phyloP scores from a whole-genome alignment of 1,140 invertebrate genomes.

The Metaphire vulgaris region DNA sequence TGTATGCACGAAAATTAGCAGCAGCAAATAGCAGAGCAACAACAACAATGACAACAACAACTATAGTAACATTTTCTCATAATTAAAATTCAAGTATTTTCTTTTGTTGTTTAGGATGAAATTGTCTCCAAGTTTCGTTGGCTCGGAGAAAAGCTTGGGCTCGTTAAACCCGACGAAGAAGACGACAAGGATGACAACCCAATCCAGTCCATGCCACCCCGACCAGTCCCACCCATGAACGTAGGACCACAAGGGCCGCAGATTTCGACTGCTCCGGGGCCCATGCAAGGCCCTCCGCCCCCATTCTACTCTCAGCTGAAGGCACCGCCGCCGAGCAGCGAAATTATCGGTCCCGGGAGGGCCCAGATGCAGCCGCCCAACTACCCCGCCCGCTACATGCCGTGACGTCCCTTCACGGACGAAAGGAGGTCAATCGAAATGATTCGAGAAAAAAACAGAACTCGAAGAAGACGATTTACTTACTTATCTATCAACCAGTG shows the following conservation, averaged over 20 bases:
- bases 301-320: not conserved
- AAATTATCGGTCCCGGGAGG: not conserved
- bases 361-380: not conserved
- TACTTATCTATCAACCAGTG: too few species aligned
- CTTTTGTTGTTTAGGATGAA: conserved; percentile 62
- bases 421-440: too few species aligned
- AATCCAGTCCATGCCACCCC: not conserved
- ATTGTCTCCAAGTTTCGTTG: conserved; percentile 63
- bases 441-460: too few species aligned
- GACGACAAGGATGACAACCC: not conserved
- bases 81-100: too few species aligned
- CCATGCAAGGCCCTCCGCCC: not conserved
- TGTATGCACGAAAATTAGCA: too few species aligned
- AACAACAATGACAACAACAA: too few species aligned
- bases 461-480: too few species aligned
- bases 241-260: not conserved
- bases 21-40: too few species aligned
- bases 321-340: not conserved
- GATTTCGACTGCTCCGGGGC: too few species aligned
- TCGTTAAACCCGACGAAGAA: not conserved
- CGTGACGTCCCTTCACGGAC: too few species aligned
- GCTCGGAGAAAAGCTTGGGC: conserved; percentile 55
- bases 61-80: too few species aligned
- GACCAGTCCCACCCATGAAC: not conserved
- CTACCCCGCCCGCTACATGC: not conserved